Percentiles rank a stretch among this genome's conserved stretches.
Evolutionary conservation across 2,797 vertebrate genomes (phyloP).

Genomic region (Paramormyrops hopkinsi): DNA sequence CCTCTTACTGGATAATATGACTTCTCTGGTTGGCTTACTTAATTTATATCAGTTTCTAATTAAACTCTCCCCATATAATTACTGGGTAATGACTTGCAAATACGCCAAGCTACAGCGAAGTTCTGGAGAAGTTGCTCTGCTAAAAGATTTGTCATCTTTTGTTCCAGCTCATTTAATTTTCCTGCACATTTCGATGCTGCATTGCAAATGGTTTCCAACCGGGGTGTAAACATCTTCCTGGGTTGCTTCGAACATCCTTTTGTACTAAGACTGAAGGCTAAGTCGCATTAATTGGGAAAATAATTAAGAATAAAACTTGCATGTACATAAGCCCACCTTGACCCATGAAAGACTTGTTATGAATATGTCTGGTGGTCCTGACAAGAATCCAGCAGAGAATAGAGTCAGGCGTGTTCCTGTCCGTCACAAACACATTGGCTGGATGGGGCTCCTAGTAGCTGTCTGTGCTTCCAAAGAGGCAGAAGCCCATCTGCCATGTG

Average conservation of each 20-base stretch:
- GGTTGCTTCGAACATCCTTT: background rate
- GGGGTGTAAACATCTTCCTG: background rate
- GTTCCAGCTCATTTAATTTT: background rate
- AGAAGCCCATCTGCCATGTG: background rate
- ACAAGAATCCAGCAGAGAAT: background rate
- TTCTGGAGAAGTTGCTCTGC: background rate
- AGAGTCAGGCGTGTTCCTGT: background rate
- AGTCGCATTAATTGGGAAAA: background rate
- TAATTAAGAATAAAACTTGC: background rate
- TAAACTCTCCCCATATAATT: background rate
- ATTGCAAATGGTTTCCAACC: background rate
- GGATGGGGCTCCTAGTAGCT: background rate
- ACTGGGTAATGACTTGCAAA: background rate
- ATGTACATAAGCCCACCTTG: background rate
- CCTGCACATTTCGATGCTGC: background rate
- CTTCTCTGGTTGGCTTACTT: background rate
- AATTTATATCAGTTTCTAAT: background rate
- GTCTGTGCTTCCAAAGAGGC: background rate
- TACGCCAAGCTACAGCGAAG: background rate
- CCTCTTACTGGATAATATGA: background rate
- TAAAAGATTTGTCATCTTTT: background rate
- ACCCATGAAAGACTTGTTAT: background rate
- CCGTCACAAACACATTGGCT: background rate
- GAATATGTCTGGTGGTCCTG: background rate
- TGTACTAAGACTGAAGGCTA: background rate